phyloP scores from a whole-genome alignment of 2,797 vertebrate genomes.

The Tiaroga cobitis region DNA sequence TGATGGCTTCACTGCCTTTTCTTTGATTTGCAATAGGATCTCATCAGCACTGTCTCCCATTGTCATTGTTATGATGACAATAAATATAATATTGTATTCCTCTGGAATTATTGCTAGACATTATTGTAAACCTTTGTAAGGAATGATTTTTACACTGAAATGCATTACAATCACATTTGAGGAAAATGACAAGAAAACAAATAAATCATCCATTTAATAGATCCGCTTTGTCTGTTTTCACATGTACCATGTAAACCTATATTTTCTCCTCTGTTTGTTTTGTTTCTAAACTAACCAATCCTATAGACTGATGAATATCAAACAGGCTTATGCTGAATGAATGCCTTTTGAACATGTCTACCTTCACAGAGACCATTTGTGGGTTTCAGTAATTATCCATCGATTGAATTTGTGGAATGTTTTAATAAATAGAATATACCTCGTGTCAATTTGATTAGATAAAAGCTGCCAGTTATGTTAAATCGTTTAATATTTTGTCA shows the following conservation, averaged over 20 bases:
- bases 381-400: background rate
- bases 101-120: slow-evolving; percentile 85
- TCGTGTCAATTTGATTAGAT: background rate
- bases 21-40: slow-evolving; percentile 75
- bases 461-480: background rate
- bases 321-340: background rate
- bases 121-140: slow-evolving; percentile 89
- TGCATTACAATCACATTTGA: slow-evolving; percentile 79
- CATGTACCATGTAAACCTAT: background rate
- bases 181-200: slow-evolving; percentile 63
- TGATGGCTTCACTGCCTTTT: slow-evolving; percentile 78
- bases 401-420: background rate
- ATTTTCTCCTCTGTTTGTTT: background rate
- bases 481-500: background rate
- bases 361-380: background rate
- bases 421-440: background rate
- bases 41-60: slow-evolving; percentile 83
- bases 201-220: slow-evolving; percentile 72
- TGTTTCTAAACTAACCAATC: background rate
- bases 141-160: slow-evolving; percentile 86
- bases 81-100: slow-evolving; percentile 85
- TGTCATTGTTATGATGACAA: slow-evolving; percentile 84
- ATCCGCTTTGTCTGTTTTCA: slow-evolving; percentile 70
- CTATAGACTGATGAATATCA: background rate
- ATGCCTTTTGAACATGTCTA: background rate